Evolutionary conservation across 2,888 invertebrate genomes (phyloP).

Genomic region (Atethmia centrago): DNA sequence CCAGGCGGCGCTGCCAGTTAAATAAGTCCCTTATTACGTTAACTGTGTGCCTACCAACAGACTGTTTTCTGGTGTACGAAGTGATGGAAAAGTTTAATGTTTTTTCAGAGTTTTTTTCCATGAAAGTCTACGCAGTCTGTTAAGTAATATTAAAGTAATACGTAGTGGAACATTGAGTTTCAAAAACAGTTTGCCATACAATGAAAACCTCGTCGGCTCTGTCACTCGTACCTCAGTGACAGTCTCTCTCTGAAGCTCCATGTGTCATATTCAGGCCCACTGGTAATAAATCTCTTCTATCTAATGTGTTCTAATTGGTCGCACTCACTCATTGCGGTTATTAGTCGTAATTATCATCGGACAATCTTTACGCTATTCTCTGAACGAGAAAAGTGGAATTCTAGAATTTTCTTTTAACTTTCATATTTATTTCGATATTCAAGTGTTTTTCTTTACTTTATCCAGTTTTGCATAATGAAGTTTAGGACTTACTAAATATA

Average conservation of each 20-base stretch:
- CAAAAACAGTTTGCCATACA: not conserved
- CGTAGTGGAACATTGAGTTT: not conserved
- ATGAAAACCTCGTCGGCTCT: not conserved
- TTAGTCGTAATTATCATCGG: conserved; percentile 41
- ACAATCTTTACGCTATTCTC: conserved; percentile 44
- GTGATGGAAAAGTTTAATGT: conserved; percentile 3
- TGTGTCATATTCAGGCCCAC: not conserved
- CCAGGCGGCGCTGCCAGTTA: conserved; percentile 28
- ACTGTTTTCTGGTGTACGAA: conserved; percentile 14
- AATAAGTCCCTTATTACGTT: conserved; percentile 46
- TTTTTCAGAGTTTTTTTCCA: not conserved
- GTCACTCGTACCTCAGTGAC: not conserved
- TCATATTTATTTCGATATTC: conserved; percentile 19
- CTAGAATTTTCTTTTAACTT: conserved; percentile 32
- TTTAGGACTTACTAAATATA: no score
- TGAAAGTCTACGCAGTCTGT: not conserved
- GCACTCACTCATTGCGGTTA: conserved; percentile 33
- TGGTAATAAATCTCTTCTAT: not conserved
- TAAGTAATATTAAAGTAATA: not conserved
- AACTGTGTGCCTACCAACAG: conserved; percentile 14
- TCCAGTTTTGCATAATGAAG: not conserved
- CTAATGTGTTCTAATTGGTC: conserved; percentile 19
- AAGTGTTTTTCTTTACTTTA: not conserved
- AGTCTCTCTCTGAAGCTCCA: not conserved
- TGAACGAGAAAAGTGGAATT: conserved; percentile 46